These are phyloP conservation scores for Hartigia nigra DNA, from an alignment of 2,888 invertebrate species.

Conservation along the genomic window DNA sequence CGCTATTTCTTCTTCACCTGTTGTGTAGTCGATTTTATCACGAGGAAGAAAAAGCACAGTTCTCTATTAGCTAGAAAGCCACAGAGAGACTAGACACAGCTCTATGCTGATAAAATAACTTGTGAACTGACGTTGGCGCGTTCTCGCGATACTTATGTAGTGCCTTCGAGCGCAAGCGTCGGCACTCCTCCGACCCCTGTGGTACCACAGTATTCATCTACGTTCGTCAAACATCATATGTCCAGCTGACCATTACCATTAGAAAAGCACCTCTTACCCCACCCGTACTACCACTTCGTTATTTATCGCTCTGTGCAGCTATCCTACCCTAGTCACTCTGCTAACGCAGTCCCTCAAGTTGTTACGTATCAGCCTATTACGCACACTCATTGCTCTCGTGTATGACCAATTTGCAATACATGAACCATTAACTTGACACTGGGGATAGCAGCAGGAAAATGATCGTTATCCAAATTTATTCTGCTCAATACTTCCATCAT, in stretches of 20 bases:
- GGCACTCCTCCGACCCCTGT: conserved; percentile 35
- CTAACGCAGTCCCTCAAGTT: background rate
- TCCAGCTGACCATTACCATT: conserved; percentile 35
- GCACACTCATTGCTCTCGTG: background rate
- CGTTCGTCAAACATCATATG: conserved; percentile 38
- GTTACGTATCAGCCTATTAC: background rate
- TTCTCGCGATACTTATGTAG: conserved; percentile 57
- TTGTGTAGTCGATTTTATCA: background rate
- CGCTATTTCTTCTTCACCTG: background rate
- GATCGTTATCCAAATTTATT: background rate
- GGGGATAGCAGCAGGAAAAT: background rate
- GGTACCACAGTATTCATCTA: conserved; percentile 2
- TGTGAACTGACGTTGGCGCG: conserved; percentile 50
- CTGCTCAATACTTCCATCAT: background rate
- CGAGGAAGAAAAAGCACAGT: background rate
- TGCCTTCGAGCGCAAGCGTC: conserved; percentile 53
- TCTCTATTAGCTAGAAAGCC: background rate
- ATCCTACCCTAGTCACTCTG: background rate
- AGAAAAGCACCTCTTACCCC: background rate
- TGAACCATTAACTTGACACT: background rate
- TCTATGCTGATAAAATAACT: conserved; percentile 41
- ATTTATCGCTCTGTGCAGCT: background rate
- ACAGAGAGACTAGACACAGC: background rate
- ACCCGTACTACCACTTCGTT: background rate
- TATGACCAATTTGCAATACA: background rate